Conservation (phyloP, 2,888 invertebrate species). For the Archips xylosteana region DNA sequence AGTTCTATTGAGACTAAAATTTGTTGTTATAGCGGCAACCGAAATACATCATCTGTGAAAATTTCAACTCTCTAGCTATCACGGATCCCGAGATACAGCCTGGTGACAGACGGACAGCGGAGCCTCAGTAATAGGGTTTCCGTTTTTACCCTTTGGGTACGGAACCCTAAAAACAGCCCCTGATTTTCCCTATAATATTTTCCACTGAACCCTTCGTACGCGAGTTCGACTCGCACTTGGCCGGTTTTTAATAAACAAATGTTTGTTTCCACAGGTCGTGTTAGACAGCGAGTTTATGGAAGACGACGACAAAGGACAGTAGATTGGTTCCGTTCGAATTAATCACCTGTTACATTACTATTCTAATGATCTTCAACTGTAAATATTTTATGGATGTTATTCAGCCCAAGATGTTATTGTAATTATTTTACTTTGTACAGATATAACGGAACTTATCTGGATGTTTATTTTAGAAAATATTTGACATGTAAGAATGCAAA, state of each 20-base stretch:
- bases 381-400: neutral
- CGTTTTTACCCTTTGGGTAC: too few relatives aligned
- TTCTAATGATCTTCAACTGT: neutral
- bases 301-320: slow-evolving; percentile 59
- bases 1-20: too few relatives aligned
- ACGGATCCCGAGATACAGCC: too few relatives aligned
- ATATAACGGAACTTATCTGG: neutral
- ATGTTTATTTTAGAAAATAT: neutral
- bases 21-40: too few relatives aligned
- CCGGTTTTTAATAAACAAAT: neutral
- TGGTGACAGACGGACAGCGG: too few relatives aligned
- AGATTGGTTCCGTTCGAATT: slow-evolving; percentile 5
- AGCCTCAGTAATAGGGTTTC: too few relatives aligned
- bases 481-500: neutral
- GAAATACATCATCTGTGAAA: too few relatives aligned
- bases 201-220: too few relatives aligned
- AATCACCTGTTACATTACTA: neutral
- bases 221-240: too few relatives aligned
- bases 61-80: too few relatives aligned
- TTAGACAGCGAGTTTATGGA: slow-evolving; percentile 70
- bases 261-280: slow-evolving; percentile 63
- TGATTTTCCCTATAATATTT: too few relatives aligned
- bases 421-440: neutral
- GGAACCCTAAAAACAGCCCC: too few relatives aligned
- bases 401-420: neutral